Evolutionary conservation across 2,113 vertebrate species (phyloP).

Genomic region (Sphyrna mokarran): DNA sequence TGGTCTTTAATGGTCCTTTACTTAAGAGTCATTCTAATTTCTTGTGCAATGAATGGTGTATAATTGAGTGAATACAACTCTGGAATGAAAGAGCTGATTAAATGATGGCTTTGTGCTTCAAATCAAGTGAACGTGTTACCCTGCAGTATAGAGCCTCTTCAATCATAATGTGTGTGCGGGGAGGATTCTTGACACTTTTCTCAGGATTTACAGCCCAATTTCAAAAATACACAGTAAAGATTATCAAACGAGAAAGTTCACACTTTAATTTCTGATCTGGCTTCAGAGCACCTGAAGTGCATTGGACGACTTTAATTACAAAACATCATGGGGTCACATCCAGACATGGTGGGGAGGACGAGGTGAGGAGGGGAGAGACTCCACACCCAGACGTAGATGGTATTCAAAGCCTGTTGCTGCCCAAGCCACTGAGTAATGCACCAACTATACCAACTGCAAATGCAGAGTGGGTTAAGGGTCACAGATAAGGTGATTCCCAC

Average conservation of each 20-base stretch:
- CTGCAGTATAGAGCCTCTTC: too few species aligned
- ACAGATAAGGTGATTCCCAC: too few species aligned
- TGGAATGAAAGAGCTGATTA: not conserved
- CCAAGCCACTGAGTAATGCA: too few species aligned
- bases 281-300: not conserved
- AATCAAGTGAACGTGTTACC: not conserved
- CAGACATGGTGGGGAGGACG: too few species aligned
- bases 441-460: too few species aligned
- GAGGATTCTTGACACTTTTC: not conserved
- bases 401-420: too few species aligned
- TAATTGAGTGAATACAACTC: conserved; percentile 5
- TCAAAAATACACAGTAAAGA: not conserved
- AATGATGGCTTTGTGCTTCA: not conserved
- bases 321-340: not conserved
- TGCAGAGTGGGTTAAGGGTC: too few species aligned
- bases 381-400: too few species aligned
- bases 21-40: not conserved
- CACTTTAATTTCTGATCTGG: not conserved
- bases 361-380: too few species aligned
- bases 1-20: not conserved
- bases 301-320: not conserved
- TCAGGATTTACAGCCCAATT: not conserved
- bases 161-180: not conserved
- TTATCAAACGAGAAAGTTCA: too few species aligned
- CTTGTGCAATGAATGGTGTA: not conserved